Evolutionary conservation across 2,888 invertebrate genomes (phyloP).

Genomic region (Eretmocerus hayati): DNA sequence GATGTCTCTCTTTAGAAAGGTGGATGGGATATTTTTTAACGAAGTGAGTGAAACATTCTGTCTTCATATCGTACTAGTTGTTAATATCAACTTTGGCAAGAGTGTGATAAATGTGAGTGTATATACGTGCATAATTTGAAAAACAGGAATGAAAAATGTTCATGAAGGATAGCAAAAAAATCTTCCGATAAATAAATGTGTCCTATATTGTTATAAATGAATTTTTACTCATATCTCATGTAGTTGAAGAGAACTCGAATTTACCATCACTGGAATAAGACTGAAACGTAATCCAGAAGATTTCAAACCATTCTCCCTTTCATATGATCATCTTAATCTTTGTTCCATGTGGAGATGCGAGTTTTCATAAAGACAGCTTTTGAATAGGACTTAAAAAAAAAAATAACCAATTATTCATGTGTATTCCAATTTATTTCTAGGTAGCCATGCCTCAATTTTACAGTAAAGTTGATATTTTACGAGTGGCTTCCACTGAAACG

Average conservation of each 20-base stretch:
- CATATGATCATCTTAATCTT: too few relatives aligned
- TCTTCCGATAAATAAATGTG: conserved; percentile 41
- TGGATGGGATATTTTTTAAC: conserved; percentile 20
- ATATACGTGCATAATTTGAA: conserved; percentile 25
- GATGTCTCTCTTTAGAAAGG: conserved; percentile 14
- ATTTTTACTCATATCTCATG: not conserved
- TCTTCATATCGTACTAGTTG: conserved; percentile 15
- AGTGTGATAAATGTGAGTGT: conserved; percentile 18
- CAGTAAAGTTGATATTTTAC: conserved; percentile 8
- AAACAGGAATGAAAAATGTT: conserved; percentile 21
- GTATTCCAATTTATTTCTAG: conserved; percentile 22
- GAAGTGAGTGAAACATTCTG: conserved; percentile 14
- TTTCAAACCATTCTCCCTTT: too few relatives aligned
- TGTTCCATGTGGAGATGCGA: too few relatives aligned
- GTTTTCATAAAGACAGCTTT: too few relatives aligned
- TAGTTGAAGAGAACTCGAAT: not conserved
- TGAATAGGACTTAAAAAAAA: too few relatives aligned
- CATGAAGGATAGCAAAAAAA: conserved; percentile 25
- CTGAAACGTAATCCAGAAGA: too few relatives aligned
- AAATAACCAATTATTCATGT: too few relatives aligned
- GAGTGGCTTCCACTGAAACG: conserved; percentile 8
- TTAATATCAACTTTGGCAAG: conserved; percentile 18
- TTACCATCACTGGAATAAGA: too few relatives aligned
- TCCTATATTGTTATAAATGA: conserved; percentile 39
- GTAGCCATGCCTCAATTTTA: conserved; percentile 13